Conservation (phyloP, 2,113 vertebrate genomes). For the Typhlomys cinereus region DNA sequence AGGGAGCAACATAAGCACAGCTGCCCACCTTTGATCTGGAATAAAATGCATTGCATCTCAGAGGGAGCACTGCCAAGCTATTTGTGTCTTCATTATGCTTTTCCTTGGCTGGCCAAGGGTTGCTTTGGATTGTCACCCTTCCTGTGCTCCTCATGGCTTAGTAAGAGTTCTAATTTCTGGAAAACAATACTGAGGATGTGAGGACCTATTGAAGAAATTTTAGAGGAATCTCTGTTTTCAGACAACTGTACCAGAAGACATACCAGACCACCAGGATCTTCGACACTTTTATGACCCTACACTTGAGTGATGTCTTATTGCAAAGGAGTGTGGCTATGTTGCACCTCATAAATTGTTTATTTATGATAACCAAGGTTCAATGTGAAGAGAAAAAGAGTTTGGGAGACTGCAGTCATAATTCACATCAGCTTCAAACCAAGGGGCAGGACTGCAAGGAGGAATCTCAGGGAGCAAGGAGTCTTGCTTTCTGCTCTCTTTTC, state of each 20-base stretch:
- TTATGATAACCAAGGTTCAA: constrained; percentile 66
- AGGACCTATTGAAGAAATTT: constrained; percentile 49
- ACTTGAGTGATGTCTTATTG: constrained; percentile 71
- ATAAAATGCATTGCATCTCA: background rate
- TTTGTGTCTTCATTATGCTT: background rate
- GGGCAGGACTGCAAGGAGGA: background rate
- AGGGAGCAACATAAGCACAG: background rate
- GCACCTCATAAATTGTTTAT: constrained; percentile 57
- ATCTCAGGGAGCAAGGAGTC: background rate
- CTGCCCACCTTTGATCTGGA: background rate
- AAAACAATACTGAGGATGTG: constrained; percentile 48
- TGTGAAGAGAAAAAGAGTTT: constrained; percentile 45
- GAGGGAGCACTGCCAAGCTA: background rate
- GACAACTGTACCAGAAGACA: constrained; percentile 50
- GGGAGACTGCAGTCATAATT: constrained; percentile 42
- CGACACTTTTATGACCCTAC: constrained; percentile 60
- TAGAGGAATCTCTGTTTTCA: constrained; percentile 56
- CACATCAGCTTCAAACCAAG: constrained; percentile 28
- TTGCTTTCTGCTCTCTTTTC: background rate
- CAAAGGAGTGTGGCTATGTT: constrained; percentile 47
- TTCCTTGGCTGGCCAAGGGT: constrained; percentile 59
- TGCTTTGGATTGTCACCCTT: constrained; percentile 48
- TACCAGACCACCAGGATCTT: constrained; percentile 24
- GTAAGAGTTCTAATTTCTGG: constrained; percentile 57
- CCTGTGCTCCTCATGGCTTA: constrained; percentile 5